Evolutionary conservation across 2,113 vertebrate species (phyloP).

Genomic region (Gallinago undulata): DNA sequence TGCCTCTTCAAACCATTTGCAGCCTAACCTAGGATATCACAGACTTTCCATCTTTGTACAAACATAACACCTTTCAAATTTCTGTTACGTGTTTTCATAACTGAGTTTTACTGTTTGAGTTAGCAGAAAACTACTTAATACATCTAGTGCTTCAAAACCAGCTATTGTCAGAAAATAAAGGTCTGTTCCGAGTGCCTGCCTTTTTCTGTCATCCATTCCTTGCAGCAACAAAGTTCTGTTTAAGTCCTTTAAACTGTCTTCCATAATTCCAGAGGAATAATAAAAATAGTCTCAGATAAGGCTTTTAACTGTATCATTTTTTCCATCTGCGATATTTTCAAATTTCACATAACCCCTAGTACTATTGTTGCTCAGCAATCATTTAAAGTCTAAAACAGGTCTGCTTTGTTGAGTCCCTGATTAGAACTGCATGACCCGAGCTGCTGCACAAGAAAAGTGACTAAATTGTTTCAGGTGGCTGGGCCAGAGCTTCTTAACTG

Average conservation of each 20-base stretch:
- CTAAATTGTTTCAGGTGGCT: background rate
- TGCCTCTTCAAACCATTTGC: background rate
- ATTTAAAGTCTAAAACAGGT: background rate
- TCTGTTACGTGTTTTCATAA: background rate
- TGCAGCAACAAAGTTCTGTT: background rate
- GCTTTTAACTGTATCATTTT: background rate
- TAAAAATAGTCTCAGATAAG: background rate
- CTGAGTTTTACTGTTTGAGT: background rate
- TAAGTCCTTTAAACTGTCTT: background rate
- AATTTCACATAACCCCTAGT: background rate
- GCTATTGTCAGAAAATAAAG: slow-evolving; percentile 15
- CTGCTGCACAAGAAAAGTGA: background rate
- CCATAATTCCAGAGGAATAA: background rate
- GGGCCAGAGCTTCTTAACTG: background rate
- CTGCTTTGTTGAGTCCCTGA: background rate
- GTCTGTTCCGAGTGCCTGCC: background rate
- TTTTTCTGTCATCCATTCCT: background rate
- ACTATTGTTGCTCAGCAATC: background rate
- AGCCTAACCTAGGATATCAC: background rate
- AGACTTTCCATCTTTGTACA: background rate
- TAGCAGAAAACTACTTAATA: background rate
- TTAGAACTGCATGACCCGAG: background rate
- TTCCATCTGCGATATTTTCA: background rate
- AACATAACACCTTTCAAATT: background rate
- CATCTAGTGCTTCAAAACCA: background rate